Evolutionary conservation across 2,888 invertebrate genomes (phyloP).

Genomic region (Tipula helvola): DNA sequence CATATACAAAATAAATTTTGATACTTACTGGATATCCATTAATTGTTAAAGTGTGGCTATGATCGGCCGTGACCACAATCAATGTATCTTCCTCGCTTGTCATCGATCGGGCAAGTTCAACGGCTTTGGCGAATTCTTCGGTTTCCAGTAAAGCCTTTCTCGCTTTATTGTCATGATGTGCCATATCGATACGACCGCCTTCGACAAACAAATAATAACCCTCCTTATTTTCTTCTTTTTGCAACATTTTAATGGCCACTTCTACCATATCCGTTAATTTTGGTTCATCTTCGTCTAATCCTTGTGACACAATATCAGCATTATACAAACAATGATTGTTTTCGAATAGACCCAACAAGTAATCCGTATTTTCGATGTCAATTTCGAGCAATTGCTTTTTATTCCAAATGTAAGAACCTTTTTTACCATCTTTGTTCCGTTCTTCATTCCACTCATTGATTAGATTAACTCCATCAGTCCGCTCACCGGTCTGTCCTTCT

Average conservation of each 20-base stretch:
- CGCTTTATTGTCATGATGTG: slow-evolving; percentile 51
- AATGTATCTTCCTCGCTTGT: slow-evolving; percentile 57
- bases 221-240: slow-evolving; percentile 33
- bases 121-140: slow-evolving; percentile 57
- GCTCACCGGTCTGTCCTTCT: slow-evolving; percentile 32
- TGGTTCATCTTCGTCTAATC: slow-evolving; percentile 39
- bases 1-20: background rate
- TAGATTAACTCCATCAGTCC: slow-evolving; percentile 45
- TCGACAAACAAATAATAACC: slow-evolving; percentile 66
- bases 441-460: slow-evolving; percentile 47
- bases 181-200: slow-evolving; percentile 36
- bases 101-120: slow-evolving; percentile 46
- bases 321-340: slow-evolving; percentile 46
- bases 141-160: slow-evolving; percentile 65
- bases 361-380: slow-evolving; percentile 38
- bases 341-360: slow-evolving; percentile 43
- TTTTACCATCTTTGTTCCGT: slow-evolving; percentile 26
- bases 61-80: slow-evolving; percentile 68
- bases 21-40: slow-evolving; percentile 56
- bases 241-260: slow-evolving; percentile 47
- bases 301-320: slow-evolving; percentile 38
- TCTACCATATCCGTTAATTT: slow-evolving; percentile 52
- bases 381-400: slow-evolving; percentile 24
- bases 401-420: slow-evolving; percentile 28
- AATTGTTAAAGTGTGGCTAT: slow-evolving; percentile 63